Evolutionary conservation across 2,888 invertebrate genomes (phyloP), one percentile per base, ranked within the genome.

Genomic region (Dromius quadrimaculatus): DNA sequence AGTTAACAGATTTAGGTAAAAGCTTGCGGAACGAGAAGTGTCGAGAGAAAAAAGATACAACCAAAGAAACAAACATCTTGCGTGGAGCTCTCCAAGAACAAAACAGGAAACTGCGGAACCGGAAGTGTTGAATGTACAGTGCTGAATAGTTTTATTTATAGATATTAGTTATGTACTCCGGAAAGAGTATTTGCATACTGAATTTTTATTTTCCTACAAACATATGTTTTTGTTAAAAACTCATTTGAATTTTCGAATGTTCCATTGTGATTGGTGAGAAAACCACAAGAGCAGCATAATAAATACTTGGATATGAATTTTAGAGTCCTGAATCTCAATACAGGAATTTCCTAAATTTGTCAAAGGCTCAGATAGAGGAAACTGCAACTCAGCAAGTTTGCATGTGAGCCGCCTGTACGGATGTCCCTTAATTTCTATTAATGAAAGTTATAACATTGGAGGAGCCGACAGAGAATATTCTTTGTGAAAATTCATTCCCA

Each of bases 1-100:
- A 47, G 62, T 50, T 70, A 70, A 70, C 70, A 70, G 70, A 70
- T 70, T 70, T 70, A 62, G 45, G 62, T 62, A 62, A 47, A 45
- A 41, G 47, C 69, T 11, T 20, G 61, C n/a, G n/a, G 61, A 59
- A 36, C 11, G 59, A 61, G 34, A 20, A 41, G 62, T 62, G 62
- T 62, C 62, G 62, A 62, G 62, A 62, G 38, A 62, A 62, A 62
- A 62, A 62, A 62, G 23, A 62, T 41, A 62, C 43, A 62, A 62
- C 17, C 22, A 22, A 22, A 62, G 41, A 62, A 41, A 62, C 38
- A 62, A 62, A 41, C 61, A 61, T 61, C 61, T 61, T 61, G 61
- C 20, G 38, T 28, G 41, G 3, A 62, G 23, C 41, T 22, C 41
- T 41, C 41, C 61, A 38, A 41, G 41, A 41, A 62, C 62, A 62